Base-by-base conservation (phyloP, 2,797 vertebrate genomes). In the Melanotaenia nigrans region DNA sequence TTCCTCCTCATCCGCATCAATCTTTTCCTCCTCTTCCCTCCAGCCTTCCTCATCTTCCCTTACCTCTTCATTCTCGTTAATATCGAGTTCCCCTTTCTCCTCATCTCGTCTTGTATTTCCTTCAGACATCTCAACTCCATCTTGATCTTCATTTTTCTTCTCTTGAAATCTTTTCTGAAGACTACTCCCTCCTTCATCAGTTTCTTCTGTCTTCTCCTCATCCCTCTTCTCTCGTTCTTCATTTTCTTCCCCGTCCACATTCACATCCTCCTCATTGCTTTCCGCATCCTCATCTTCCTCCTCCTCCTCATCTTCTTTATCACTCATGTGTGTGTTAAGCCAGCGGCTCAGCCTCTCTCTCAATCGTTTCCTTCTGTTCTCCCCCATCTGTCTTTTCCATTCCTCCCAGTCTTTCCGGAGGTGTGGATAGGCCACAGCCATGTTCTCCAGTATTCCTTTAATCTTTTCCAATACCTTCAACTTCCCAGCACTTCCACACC, bases 341-440 rank as follows among this genome's bases (percentile, higher is more conserved):
- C 77, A 78, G 14, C 8, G 47, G 5, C 57, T 78, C 57, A 76
- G n/a, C 47, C 66, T 86, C 42, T 82, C 68, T 11, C 54, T 63
- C 66, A 35, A 68, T 32, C 33, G 51, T 14, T 33, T 80, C 47
- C 51, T 72, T 25, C 77, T 80, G 5, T 54, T 76, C 20, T 66
- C 67, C 54, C 77, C 71, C 61, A 77, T 77, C 51, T 59, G 13
- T 25, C 12, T 58, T 45, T 60, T 79, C 65, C 58, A 80, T 54
- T 86, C 75, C 2, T 67, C 33, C 75, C 67, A 82, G 5, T 69
- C 62, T 13, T 69, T 71, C 56, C 68, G 60, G 9, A 16, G 2
- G 16, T 38, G 65, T 3, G 22, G 61, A 65, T 69, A 40, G 67
- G 24, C 68, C 3, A 78, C 38, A 30, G 73, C 86, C 87, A 89